Conservation (phyloP, 2,113 vertebrate species). For the Phaetusa simplex region DNA sequence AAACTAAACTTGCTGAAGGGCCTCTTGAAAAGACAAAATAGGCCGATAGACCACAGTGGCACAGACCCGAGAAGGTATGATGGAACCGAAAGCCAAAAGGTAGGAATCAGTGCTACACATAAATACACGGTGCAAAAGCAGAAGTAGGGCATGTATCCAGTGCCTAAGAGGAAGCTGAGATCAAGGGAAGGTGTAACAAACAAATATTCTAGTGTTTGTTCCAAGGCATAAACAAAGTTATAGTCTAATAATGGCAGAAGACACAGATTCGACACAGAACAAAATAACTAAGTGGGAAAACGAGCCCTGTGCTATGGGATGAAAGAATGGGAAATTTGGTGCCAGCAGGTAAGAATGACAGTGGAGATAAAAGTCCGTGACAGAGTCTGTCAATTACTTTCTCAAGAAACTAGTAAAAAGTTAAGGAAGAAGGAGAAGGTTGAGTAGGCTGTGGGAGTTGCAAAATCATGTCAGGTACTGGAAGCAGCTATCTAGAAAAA, state of each 20-base stretch:
- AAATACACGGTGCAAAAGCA: background rate
- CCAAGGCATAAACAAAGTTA: background rate
- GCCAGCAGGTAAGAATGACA: background rate
- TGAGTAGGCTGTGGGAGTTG: background rate
- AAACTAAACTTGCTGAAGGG: background rate
- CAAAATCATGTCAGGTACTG: background rate
- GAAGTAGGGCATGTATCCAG: background rate
- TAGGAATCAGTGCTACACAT: background rate
- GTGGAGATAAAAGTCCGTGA: background rate
- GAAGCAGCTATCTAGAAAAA: background rate
- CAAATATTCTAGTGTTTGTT: background rate
- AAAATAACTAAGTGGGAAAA: background rate
- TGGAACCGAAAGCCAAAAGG: background rate
- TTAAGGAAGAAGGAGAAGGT: background rate
- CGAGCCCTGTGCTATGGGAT: background rate
- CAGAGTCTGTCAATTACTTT: background rate
- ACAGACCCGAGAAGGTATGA: background rate
- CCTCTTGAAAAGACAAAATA: background rate
- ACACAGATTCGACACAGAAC: background rate
- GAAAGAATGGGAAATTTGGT: background rate
- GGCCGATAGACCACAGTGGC: background rate
- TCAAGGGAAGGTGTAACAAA: background rate
- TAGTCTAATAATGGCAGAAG: background rate
- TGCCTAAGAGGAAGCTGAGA: background rate
- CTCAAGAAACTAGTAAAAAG: background rate